These are phyloP conservation scores for Heliconius hortense DNA, from an alignment of 2,888 invertebrate species.

Conservation along the genomic window DNA sequence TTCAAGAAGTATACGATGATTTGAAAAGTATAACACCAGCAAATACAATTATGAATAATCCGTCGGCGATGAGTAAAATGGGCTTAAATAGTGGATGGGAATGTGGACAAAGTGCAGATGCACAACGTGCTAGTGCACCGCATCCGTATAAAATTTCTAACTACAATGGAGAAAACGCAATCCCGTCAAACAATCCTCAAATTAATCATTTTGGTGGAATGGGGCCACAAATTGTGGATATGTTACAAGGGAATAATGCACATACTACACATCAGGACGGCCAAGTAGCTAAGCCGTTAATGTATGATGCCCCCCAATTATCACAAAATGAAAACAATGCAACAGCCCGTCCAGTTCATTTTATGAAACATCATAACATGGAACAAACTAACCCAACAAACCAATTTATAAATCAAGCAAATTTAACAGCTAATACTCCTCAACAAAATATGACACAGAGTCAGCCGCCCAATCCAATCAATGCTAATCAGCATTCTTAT, in stretches of 20 bases:
- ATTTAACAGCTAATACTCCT: constrained; percentile 6
- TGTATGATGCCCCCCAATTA: constrained; percentile 51
- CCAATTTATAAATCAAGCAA: constrained; percentile 22
- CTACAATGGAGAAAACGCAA: constrained; percentile 28
- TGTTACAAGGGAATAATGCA: constrained; percentile 54
- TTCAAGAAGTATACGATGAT: constrained; percentile 72
- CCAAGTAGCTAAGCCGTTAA: constrained; percentile 13
- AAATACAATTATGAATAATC: constrained; percentile 65
- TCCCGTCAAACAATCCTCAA: constrained; percentile 19
- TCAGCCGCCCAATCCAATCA: constrained; percentile 40
- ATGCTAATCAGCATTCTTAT: constrained; percentile 41
- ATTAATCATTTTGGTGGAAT: constrained; percentile 53
- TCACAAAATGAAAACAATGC: constrained; percentile 49
- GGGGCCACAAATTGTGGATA: constrained; percentile 65
- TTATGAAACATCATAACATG: constrained; percentile 18
- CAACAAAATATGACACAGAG: constrained; percentile 21
- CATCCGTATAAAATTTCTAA: background rate
- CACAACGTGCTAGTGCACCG: background rate
- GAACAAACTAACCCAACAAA: constrained; percentile 1
- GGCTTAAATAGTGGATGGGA: constrained; percentile 46
- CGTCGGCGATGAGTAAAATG: constrained; percentile 59
- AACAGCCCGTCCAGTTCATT: constrained; percentile 41
- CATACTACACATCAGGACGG: constrained; percentile 42
- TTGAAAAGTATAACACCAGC: constrained; percentile 62
- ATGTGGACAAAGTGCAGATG: background rate